Evolutionary conservation across 2,113 vertebrate species (phyloP), one percentile per base, ranked within the genome.

Genomic region (Perccottus glenii): DNA sequence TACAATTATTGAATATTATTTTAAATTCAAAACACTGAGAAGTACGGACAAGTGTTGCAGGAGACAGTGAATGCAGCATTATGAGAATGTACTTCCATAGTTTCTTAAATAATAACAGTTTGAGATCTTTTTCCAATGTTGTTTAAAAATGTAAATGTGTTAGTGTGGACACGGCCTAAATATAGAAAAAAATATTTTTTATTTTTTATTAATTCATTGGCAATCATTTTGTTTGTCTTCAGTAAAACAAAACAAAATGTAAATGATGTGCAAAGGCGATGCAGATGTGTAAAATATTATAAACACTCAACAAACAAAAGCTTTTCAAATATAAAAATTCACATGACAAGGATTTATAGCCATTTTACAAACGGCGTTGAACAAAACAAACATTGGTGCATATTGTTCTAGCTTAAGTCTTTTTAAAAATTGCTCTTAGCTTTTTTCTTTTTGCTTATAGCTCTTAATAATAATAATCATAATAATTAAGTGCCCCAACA

Each of bases 401-500:
- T 89, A 83, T 88, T 75, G 59, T 80, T 76, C 82, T 82, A 69
- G 55, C 65, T 57, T 80, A 83, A 52, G 46, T 72, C 61, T 70
- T 84, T 79, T 62, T 75, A 61, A 44, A 68, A 35, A 55, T 19
- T 14, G 74, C 74, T 52, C 82, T 75, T 68, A 74, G 66, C 67
- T 64, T 74, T 67, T 77, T 62, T 83, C 64, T 82, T 70, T 78
- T 83, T 70, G 76, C 87, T 89, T 87, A 90, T 82, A 91, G 87
- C 83, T 85, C 60, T 88, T 87, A 83, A 85, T 81, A 77, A 33
- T 51, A 51, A 32, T 32, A 51, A 5, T 51, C 9, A 51, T 50
- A 50, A 51, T 55, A 38, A 55, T 55, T 88, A 88, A 91, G 90
- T 91, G 90, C 87, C 82, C 75, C 84, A 88, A 91, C 80, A 78